A percentile compares a stretch with the other conserved stretches of the same genome.
These are phyloP conservation scores for Limnephilus marmoratus DNA, from an alignment of 2,888 invertebrate species.

Conservation along the genomic window DNA sequence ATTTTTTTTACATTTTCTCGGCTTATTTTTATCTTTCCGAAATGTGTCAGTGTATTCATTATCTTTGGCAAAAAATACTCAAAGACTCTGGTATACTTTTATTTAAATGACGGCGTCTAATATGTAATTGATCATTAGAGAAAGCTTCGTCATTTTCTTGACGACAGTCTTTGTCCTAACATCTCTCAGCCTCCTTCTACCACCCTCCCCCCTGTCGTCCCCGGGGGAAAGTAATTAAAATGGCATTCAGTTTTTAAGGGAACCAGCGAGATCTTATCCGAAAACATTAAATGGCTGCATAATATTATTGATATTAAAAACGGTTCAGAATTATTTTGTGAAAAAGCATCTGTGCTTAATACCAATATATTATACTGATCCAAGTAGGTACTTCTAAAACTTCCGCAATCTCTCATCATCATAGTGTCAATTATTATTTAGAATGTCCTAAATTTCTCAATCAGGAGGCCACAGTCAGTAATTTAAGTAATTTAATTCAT, in stretches of 20 bases:
- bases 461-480: too few relatives aligned
- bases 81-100: neutral
- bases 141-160: constrained; percentile 38
- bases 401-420: neutral
- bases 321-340: neutral
- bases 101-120: constrained; percentile 2
- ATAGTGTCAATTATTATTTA: too few relatives aligned
- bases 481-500: too few relatives aligned
- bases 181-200: neutral
- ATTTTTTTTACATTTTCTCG: neutral
- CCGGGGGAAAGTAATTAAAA: neutral
- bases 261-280: neutral
- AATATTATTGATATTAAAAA: neutral
- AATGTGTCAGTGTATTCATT: neutral
- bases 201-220: neutral
- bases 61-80: neutral
- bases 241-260: neutral
- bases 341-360: neutral
- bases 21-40: neutral
- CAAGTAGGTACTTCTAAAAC: neutral
- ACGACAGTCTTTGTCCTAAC: constrained; percentile 46
- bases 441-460: too few relatives aligned
- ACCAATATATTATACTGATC: neutral
- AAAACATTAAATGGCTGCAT: neutral
- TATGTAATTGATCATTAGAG: constrained; percentile 52